Evolutionary conservation across 1,140 invertebrate species (phyloP), one percentile per base, ranked within the genome.

Genomic region (Stenopsyche tienmushanensis): DNA sequence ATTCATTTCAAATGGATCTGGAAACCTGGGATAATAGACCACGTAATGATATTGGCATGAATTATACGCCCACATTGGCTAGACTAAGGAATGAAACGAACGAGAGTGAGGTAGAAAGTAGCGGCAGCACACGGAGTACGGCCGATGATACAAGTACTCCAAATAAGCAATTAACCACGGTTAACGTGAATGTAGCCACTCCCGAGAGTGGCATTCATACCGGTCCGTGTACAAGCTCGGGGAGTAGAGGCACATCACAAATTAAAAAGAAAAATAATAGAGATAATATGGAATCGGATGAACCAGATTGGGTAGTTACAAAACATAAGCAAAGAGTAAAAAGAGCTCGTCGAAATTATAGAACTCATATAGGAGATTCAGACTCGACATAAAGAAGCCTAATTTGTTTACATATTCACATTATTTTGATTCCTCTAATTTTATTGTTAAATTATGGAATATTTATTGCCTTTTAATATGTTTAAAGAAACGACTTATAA

Each of bases 381-480:
- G 83, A 85, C 73, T 83, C 83, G 2, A 84, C 83, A 71, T 85
- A n/a, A n/a, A n/a, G n/a, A n/a, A n/a, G n/a, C n/a, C n/a, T n/a
- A 73, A 76, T 66, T 55, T 63, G 65, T 71, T 58, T 50, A 65
- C 66, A 71, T 41, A 64, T 69, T 44, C 7, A 13, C 41, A 13
- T 39, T 42, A 7, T 34, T 34, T 34, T 34, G 29, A 34, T 34
- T 7, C 29, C 13, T 34, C 13, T 34, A 7, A 34, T 5, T 7
- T 34, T 34, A 34, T 34, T 34, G 29, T 34, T 34, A 7, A 34
- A 13, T n/a, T n/a, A n/a, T n/a, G n/a, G n/a, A n/a, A n/a, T n/a
- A n/a, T n/a, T n/a, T n/a, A n/a, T n/a, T n/a, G n/a, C n/a, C n/a
- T n/a, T n/a, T n/a, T n/a, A n/a, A n/a, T n/a, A n/a, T n/a, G n/a